Conservation (phyloP, 2,797 vertebrate genomes). For the Fratercula arctica region DNA sequence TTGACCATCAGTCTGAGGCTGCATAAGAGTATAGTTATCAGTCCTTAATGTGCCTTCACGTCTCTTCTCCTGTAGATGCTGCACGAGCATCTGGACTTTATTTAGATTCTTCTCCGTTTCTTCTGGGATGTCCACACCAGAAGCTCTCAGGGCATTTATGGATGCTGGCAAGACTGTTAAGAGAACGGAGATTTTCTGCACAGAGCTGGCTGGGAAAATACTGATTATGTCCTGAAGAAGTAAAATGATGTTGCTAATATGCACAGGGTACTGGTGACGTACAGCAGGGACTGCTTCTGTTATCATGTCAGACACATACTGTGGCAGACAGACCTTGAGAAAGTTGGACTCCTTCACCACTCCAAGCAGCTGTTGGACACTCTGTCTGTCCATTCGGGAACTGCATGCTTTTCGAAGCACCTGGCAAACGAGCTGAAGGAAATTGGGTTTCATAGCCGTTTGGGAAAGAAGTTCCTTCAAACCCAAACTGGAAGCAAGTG, state of each 20-base stretch:
- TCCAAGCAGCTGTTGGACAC: conserved; percentile 81
- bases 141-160: conserved; percentile 80
- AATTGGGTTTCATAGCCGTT: conserved; percentile 74
- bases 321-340: conserved; percentile 81
- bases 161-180: conserved; percentile 80
- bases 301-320: conserved; percentile 81
- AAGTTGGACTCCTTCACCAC: conserved; percentile 87
- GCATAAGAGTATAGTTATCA: conserved; percentile 78
- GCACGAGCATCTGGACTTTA: conserved; percentile 77
- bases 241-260: conserved; percentile 83
- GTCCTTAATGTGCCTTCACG: conserved; percentile 84
- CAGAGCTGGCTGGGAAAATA: conserved; percentile 87
- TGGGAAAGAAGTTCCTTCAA: conserved; percentile 78
- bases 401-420: conserved; percentile 86
- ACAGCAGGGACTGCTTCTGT: conserved; percentile 73
- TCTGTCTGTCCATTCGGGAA: conserved; percentile 79
- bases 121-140: conserved; percentile 79
- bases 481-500: conserved; percentile 78
- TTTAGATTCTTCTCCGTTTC: conserved; percentile 78
- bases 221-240: conserved; percentile 84
- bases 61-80: conserved; percentile 84
- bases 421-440: conserved; percentile 85
- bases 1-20: conserved; percentile 55
- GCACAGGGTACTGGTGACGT: conserved; percentile 80
- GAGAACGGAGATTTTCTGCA: conserved; percentile 80